These are phyloP conservation scores for Apistogramma diplotaenia DNA, from an alignment of 2,113 vertebrate genomes.

Conservation along the genomic window DNA sequence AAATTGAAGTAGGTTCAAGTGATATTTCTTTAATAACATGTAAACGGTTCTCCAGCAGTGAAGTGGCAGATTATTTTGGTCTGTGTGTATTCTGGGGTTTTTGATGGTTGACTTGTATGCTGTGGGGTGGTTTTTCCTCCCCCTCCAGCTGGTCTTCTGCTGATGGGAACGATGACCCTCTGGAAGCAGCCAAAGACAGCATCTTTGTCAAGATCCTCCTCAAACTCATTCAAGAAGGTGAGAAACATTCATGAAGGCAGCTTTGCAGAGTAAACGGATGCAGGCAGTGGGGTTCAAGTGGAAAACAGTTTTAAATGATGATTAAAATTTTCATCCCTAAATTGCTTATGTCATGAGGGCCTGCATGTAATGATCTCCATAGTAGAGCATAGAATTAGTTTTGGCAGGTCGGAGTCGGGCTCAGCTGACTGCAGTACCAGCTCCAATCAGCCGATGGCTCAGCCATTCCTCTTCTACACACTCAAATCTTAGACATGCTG, in stretches of 20 bases:
- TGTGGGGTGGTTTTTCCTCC: neutral
- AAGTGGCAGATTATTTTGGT: too few relatives aligned
- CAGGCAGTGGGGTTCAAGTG: rapidly evolving
- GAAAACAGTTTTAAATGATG: neutral
- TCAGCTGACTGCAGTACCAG: neutral
- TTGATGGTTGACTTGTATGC: neutral
- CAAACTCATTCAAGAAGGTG: slow-evolving; percentile 93
- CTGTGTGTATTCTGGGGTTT: neutral
- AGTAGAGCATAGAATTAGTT: neutral
- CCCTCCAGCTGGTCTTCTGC: slow-evolving; percentile 84
- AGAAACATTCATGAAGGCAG: neutral
- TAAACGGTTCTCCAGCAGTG: neutral
- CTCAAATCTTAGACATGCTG: neutral
- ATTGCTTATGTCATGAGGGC: neutral
- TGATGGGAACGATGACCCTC: slow-evolving; percentile 89
- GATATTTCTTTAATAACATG: neutral
- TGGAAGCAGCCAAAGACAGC: slow-evolving; percentile 92
- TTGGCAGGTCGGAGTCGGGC: neutral
- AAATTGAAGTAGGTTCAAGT: rapidly evolving
- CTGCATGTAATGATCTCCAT: neutral
- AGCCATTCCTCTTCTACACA: neutral
- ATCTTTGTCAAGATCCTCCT: slow-evolving; percentile 94
- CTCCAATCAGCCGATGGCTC: neutral
- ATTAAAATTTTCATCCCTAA: neutral
- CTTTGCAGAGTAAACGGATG: neutral